Evolutionary conservation across 2,797 vertebrate species (phyloP), one percentile per base, ranked within the genome.

Genomic region (Sebastes dallii): DNA sequence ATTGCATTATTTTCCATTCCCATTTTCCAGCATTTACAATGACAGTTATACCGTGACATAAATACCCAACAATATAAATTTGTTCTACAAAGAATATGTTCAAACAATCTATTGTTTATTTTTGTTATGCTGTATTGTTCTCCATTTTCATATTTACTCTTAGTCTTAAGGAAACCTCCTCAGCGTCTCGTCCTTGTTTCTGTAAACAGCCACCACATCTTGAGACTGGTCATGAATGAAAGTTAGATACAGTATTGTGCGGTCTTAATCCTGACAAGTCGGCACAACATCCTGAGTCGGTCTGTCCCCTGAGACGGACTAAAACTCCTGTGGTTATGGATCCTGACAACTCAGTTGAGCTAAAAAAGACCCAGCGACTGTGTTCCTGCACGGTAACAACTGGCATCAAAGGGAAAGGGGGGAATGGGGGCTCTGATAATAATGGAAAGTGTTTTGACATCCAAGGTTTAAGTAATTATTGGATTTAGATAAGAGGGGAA

Each of bases 401-500:
- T 67, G 84, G 81, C 88, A 94, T 94, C 89, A 93, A 93, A 95
- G 86, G 72, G 13, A 27, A 72, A 16, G 8, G 42, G 82, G 82
- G 72, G 78, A 30, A 75, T 71, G 29, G 62, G n/a, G 77, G 68
- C 68, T 89, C 75, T 81, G 86, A 85, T 88, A 78, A 90, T 91
- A 94, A 94, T 89, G 91, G 90, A 92, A 94, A 93, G 84, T 94
- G 93, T 94, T 95, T 92, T 92, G 92, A 95, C 93, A 94, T 92
- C 69, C 89, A 88, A 50, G 90, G 76, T 92, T 93, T 91, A 91
- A 92, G 91, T 94, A 94, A 95, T 96, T 94, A 94, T 94, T 93
- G 92, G 93, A 95, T 95, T 95, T 92, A 93, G 92, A 95, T 94
- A 90, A 92, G 78, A 88, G 93, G 92, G 93, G 92, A 94, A 95